A percentile compares a stretch with the other conserved stretches of the same genome.
Evolutionary conservation across 2,888 invertebrate genomes (phyloP).

Genomic region (Pseudolycoriella hygida): DNA sequence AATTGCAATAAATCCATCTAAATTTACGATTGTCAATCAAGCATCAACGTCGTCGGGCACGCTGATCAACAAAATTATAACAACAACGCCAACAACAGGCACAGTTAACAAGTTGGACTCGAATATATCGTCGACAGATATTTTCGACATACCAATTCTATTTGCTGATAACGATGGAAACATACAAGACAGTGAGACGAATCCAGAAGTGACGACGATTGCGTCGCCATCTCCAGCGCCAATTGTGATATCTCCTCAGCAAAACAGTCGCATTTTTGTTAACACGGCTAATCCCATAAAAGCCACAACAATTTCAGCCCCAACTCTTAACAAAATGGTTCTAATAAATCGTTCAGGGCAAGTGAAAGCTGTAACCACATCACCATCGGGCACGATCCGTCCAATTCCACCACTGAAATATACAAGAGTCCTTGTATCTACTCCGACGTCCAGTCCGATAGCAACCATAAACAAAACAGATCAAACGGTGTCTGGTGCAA

Average conservation of each 20-base stretch:
- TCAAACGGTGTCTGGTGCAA: slow-evolving; percentile 23
- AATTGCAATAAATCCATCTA: slow-evolving; percentile 14
- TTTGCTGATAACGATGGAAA: slow-evolving; percentile 40
- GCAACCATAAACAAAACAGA: slow-evolving; percentile 21
- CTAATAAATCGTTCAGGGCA: background rate
- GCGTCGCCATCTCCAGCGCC: slow-evolving; percentile 2
- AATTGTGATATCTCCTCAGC: slow-evolving; percentile 4
- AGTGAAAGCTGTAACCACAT: background rate
- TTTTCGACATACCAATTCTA: slow-evolving; percentile 45
- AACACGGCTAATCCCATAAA: background rate
- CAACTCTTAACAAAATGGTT: background rate
- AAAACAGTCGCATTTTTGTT: slow-evolving; percentile 1
- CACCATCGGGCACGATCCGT: too few relatives aligned
- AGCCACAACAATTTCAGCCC: background rate
- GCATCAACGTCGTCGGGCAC: slow-evolving; percentile 1
- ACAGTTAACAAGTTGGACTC: slow-evolving; percentile 18
- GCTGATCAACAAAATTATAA: background rate
- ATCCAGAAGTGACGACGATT: slow-evolving; percentile 6
- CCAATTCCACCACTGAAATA: background rate
- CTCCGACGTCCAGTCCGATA: too few relatives aligned
- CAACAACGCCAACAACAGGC: background rate
- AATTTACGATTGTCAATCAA: slow-evolving; percentile 21
- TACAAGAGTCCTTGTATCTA: background rate
- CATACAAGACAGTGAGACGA: slow-evolving; percentile 12
- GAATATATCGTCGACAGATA: slow-evolving; percentile 35